Conservation (phyloP, 2,888 invertebrate species). For the Drosophila austrosaltans region DNA sequence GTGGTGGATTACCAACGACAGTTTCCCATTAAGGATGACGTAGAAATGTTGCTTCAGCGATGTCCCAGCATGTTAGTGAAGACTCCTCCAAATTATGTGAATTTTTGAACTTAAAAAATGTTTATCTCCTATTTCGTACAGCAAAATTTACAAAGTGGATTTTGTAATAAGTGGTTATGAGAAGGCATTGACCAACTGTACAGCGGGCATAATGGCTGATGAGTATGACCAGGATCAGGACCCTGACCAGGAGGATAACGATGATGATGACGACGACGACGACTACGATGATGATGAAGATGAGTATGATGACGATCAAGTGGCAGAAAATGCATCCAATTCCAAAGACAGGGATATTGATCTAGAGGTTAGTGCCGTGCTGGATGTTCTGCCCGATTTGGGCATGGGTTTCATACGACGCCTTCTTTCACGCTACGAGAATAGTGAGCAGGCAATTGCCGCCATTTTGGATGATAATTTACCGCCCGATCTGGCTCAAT, state of each 20-base stretch:
- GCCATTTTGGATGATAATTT: conserved; percentile 89
- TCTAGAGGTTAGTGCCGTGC: conserved; percentile 83
- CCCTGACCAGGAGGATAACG: neutral
- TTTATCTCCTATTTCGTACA: conserved; percentile 18
- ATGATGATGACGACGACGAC: neutral
- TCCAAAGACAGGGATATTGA: conserved; percentile 77
- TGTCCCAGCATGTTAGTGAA: conserved; percentile 88
- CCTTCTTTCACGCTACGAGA: conserved; percentile 90
- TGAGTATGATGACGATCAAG: conserved; percentile 20
- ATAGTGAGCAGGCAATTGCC: conserved; percentile 91
- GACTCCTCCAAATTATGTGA: neutral
- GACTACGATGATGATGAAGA: conserved; percentile 55
- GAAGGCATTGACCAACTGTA: conserved; percentile 54
- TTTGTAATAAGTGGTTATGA: conserved; percentile 63
- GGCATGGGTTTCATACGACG: conserved; percentile 90
- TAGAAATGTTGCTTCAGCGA: conserved; percentile 86
- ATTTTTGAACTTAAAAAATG: neutral
- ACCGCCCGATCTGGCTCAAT: conserved; percentile 81
- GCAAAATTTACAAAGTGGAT: conserved; percentile 62
- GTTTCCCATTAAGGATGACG: conserved; percentile 88
- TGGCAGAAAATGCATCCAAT: conserved; percentile 6
- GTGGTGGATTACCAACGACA: conserved; percentile 88
- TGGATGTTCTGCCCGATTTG: conserved; percentile 89
- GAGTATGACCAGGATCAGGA: conserved; percentile 18
- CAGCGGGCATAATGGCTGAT: conserved; percentile 54